These are phyloP conservation scores for Protonemura montana DNA, from an alignment of 2,888 invertebrate species.

Conservation along the genomic window DNA sequence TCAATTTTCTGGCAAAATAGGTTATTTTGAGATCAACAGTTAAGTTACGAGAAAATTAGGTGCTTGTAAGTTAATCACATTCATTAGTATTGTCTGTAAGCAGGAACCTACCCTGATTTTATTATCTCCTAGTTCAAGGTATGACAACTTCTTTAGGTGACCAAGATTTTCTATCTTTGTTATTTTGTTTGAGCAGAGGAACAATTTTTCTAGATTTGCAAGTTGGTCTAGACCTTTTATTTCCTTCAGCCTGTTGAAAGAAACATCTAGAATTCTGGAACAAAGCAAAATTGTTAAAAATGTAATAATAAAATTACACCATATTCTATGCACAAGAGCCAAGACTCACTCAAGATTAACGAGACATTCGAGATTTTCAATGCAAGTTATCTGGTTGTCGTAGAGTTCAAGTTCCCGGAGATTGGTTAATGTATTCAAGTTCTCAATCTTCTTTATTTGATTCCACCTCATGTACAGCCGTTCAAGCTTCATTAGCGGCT, in stretches of 20 bases:
- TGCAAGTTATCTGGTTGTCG: constrained; percentile 93
- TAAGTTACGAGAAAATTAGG: constrained; percentile 32
- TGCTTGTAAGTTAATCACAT: constrained; percentile 7
- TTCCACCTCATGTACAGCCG: constrained; percentile 92
- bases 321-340: too few relatives aligned
- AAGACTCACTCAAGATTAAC: constrained; percentile 85
- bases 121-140: constrained; percentile 95
- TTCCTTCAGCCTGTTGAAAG: constrained; percentile 91
- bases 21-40: too few relatives aligned
- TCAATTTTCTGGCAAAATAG: constrained; percentile 75
- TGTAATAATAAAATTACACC: constrained; percentile 18
- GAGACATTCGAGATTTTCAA: constrained; percentile 88
- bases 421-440: constrained; percentile 76
- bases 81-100: too few relatives aligned
- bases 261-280: constrained; percentile 87
- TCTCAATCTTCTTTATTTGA: constrained; percentile 92
- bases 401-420: constrained; percentile 91
- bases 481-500: constrained; percentile 77
- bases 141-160: constrained; percentile 77
- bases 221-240: constrained; percentile 83
- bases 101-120: constrained; percentile 74
- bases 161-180: constrained; percentile 86
- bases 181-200: constrained; percentile 89
- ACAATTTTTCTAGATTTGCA: constrained; percentile 80
- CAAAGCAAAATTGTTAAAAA: constrained; percentile 27